Evolutionary conservation across 2,888 invertebrate genomes (phyloP).

Genomic region (Cephus nigrinus): DNA sequence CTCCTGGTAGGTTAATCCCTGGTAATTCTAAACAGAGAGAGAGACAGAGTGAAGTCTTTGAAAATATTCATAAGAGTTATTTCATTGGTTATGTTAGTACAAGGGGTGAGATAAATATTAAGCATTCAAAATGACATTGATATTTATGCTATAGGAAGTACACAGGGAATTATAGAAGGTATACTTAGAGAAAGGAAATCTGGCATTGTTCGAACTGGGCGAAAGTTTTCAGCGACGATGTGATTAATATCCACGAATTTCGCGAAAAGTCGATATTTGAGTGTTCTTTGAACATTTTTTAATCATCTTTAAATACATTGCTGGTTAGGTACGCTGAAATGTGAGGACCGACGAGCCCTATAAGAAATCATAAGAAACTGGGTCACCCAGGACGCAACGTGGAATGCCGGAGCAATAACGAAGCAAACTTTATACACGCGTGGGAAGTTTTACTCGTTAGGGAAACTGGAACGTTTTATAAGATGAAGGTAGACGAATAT

Average conservation of each 20-base stretch:
- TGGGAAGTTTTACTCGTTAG: neutral
- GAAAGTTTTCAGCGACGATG: neutral
- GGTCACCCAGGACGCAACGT: neutral
- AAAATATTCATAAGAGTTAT: neutral
- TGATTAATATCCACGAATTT: neutral
- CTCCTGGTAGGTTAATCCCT: slow-evolving; percentile 11
- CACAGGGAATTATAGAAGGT: neutral
- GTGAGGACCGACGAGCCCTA: neutral
- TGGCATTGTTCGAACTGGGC: neutral
- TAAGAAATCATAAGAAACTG: neutral
- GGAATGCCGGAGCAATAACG: neutral
- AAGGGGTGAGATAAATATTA: neutral
- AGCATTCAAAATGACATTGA: neutral
- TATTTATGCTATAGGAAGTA: neutral
- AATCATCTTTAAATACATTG: neutral
- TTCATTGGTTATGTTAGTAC: neutral
- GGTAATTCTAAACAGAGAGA: neutral
- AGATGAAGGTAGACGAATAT: neutral
- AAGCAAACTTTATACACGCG: neutral
- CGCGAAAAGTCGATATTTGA: neutral
- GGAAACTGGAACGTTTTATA: neutral
- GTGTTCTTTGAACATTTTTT: neutral
- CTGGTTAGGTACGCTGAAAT: neutral
- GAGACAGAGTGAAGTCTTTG: slow-evolving; percentile 1
- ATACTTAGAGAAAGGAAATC: neutral